These are phyloP conservation scores for Eueremaeus valkanovi DNA, from an alignment of 2,888 invertebrate species.

Conservation along the genomic window DNA sequence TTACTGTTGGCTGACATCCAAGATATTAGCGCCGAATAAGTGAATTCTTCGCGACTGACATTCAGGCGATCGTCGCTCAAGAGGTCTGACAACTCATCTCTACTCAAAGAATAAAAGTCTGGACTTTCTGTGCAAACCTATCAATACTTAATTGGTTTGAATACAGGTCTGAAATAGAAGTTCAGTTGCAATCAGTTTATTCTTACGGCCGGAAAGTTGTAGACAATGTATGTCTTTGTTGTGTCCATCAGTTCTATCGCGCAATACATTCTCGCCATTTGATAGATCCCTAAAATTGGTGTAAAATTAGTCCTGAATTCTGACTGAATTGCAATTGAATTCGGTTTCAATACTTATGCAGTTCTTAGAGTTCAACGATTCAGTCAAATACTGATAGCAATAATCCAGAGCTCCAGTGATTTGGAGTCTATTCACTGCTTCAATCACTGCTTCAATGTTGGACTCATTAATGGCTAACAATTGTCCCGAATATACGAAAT, in stretches of 20 bases:
- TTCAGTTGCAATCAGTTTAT: conserved; percentile 55
- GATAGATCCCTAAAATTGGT: conserved; percentile 15
- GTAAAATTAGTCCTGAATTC: background rate
- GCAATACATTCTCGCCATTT: conserved; percentile 27
- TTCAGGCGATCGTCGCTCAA: conserved; percentile 68
- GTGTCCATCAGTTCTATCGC: conserved; percentile 56
- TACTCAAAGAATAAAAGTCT: conserved; percentile 58
- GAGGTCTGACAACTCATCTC: conserved; percentile 62
- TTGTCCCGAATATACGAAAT: conserved; percentile 69
- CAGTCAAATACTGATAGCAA: conserved; percentile 65
- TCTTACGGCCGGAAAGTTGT: conserved; percentile 62
- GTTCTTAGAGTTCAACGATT: conserved; percentile 63
- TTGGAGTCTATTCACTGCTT: conserved; percentile 69
- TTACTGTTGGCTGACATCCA: conserved; percentile 31
- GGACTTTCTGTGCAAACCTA: background rate
- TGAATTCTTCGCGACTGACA: conserved; percentile 62
- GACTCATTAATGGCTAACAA: conserved; percentile 61
- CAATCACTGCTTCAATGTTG: conserved; percentile 66
- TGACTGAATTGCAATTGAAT: background rate
- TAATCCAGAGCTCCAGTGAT: conserved; percentile 66
- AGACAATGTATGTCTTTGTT: conserved; percentile 48
- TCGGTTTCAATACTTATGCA: conserved; percentile 61
- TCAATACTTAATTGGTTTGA: background rate
- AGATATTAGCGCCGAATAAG: conserved; percentile 46
- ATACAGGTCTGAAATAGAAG: background rate